These are phyloP conservation scores for Patella vulgata DNA, from an alignment of 1,140 invertebrate genomes.

Conservation along the genomic window DNA sequence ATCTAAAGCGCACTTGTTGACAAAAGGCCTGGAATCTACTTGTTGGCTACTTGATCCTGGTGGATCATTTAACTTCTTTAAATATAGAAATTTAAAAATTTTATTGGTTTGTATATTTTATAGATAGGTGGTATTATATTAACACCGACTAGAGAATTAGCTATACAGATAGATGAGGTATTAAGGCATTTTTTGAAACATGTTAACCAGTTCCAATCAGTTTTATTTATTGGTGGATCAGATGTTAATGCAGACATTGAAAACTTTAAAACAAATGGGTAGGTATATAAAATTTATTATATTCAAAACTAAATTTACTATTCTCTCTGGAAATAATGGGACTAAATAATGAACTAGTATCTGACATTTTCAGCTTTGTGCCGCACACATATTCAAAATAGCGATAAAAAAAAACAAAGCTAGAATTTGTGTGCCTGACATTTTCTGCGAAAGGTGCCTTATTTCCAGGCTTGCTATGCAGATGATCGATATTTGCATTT, in stretches of 20 bases:
- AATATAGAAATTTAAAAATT: slow-evolving; percentile 16
- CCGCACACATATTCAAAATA: too few relatives aligned
- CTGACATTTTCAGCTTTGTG: too few relatives aligned
- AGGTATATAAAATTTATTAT: not conserved
- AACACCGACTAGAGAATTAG: slow-evolving; percentile 93
- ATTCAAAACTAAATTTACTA: not conserved
- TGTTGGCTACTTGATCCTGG: not conserved
- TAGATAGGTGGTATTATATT: slow-evolving; percentile 86
- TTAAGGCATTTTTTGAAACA: slow-evolving; percentile 73
- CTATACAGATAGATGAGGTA: slow-evolving; percentile 87
- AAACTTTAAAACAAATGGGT: slow-evolving; percentile 75
- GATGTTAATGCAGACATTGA: slow-evolving; percentile 76
- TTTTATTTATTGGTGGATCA: slow-evolving; percentile 85
- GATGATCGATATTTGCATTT: too few relatives aligned
- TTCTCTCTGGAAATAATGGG: not conserved
- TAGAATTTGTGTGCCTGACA: too few relatives aligned
- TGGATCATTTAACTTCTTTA: slow-evolving; percentile 13
- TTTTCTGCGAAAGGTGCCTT: too few relatives aligned
- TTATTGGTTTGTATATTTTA: too few relatives aligned
- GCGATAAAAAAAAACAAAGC: too few relatives aligned
- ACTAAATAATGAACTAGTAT: not conserved
- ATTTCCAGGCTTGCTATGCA: too few relatives aligned
- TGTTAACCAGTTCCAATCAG: slow-evolving; percentile 60
- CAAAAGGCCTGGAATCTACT: too few relatives aligned
- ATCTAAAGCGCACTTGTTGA: too few relatives aligned